A percentile compares a stretch with the other conserved stretches of the same genome.
phyloP scores from a whole-genome alignment of 2,888 invertebrate genomes.

The Pseudococcus longispinus region DNA sequence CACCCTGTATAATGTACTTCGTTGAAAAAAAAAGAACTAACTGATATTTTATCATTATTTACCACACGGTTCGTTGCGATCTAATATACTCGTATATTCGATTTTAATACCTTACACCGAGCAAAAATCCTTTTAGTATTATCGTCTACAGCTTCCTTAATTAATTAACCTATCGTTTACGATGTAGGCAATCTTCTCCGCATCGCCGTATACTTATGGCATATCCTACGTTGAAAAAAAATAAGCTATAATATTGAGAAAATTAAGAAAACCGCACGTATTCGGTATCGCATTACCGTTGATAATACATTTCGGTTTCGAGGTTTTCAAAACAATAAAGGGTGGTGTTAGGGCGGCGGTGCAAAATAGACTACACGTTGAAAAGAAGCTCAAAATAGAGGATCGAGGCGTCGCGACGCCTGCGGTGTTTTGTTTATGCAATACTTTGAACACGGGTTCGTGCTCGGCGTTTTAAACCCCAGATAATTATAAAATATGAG shows the following conservation, averaged over 20 bases:
- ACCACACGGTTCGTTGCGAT: not conserved
- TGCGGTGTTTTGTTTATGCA: slow-evolving; percentile 14
- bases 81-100: not conserved
- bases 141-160: not conserved
- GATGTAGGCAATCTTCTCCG: not conserved
- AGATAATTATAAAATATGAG: slow-evolving; percentile 40
- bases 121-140: not conserved
- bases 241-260: not conserved
- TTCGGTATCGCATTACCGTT: not conserved
- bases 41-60: not conserved
- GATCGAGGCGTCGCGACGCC: not conserved
- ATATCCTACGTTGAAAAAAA: not conserved
- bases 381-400: not conserved
- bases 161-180: not conserved
- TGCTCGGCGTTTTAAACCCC: slow-evolving; percentile 12
- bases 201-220: not conserved
- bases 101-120: not conserved
- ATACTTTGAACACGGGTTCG: slow-evolving; percentile 14
- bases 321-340: slow-evolving; percentile 1
- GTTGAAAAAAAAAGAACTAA: not conserved
- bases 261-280: slow-evolving; percentile 11
- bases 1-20: not conserved
- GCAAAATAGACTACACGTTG: not conserved
- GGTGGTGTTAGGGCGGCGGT: not conserved
- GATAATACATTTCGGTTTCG: slow-evolving; percentile 11